Base-by-base conservation (phyloP, 2,888 invertebrate species). In the Mongoloraphidia duomilia region DNA sequence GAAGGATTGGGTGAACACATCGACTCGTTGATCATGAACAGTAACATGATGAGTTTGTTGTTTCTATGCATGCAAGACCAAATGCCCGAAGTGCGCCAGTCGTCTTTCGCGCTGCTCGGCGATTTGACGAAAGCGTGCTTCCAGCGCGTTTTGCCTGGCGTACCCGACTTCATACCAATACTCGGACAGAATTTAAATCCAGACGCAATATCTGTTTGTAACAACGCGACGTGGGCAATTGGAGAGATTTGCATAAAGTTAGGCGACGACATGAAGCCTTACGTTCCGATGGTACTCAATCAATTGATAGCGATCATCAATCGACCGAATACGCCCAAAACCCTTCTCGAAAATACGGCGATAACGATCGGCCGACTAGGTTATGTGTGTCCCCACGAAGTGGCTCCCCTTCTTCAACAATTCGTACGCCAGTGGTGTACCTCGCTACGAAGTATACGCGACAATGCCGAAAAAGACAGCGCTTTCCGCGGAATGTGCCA, bases 291-390 rank as follows among this genome's bases (percentile, higher is more conserved):
- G 63, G 88, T 97, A 59, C 74, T 97, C 54, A 82, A 76, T 55
- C 86, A 91, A 63, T 80, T 97, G 55, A 87, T 96, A 56, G 80
- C 86, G 58, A 96, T 95, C 53, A 91, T 98, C 63, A 94, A 95
- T 69, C 82, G 86, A 63, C 85, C 87, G 49, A 91, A 89, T 67
- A 92, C 94, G 50, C 94, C 96, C 37, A 93, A 97, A 74, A 97
- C 97, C 8, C 78, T 99, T 58, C 79, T 97, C 61, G 97, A 98
- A 76, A 98, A 98, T 65, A 97, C 97, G 68, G 96, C 97, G 75
- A 95, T 98, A 75, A 95, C 97, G 75, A 91, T 98, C 78, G 97
- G 98, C 80, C 93, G 96, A 74, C 87, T 98, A 77, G 97, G 97
- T 80, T 91, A 87, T 80, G 93, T 95, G 75, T 97, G 96, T 81